Conservation (phyloP, 2,888 invertebrate genomes). For the Chamaedrilus cognettii region DNA sequence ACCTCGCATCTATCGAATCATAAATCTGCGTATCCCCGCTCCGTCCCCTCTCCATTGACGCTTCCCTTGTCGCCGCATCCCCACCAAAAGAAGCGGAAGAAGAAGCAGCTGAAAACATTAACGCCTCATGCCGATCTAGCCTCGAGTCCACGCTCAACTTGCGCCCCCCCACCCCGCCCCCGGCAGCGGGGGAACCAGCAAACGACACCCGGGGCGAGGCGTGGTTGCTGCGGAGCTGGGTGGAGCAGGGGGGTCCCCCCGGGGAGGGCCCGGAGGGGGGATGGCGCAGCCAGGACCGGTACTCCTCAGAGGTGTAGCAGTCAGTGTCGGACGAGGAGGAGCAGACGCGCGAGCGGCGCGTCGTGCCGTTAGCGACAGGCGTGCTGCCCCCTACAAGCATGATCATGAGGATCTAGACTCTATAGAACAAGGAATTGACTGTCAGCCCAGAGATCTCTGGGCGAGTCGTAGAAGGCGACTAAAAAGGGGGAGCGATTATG, state of each 20-base stretch:
- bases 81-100: too few relatives aligned
- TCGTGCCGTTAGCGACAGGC: neutral
- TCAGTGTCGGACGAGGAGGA: neutral
- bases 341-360: neutral
- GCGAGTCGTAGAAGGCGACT: too few relatives aligned
- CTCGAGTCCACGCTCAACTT: conserved; percentile 49
- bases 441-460: too few relatives aligned
- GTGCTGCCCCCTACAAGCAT: neutral
- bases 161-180: conserved; percentile 31
- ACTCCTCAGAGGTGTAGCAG: conserved; percentile 14
- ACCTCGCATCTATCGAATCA: too few relatives aligned
- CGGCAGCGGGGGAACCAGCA: neutral
- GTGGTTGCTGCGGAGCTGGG: neutral
- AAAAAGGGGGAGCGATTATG: too few relatives aligned
- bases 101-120: too few relatives aligned
- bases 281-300: conserved; percentile 12
- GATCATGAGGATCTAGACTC: too few relatives aligned
- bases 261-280: neutral
- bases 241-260: neutral
- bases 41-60: too few relatives aligned
- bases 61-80: too few relatives aligned
- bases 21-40: too few relatives aligned
- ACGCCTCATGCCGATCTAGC: conserved; percentile 35
- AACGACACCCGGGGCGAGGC: neutral
- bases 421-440: too few relatives aligned